These are phyloP conservation scores for Sebastiscus tertius DNA, from an alignment of 2,797 vertebrate species.

Conservation along the genomic window DNA sequence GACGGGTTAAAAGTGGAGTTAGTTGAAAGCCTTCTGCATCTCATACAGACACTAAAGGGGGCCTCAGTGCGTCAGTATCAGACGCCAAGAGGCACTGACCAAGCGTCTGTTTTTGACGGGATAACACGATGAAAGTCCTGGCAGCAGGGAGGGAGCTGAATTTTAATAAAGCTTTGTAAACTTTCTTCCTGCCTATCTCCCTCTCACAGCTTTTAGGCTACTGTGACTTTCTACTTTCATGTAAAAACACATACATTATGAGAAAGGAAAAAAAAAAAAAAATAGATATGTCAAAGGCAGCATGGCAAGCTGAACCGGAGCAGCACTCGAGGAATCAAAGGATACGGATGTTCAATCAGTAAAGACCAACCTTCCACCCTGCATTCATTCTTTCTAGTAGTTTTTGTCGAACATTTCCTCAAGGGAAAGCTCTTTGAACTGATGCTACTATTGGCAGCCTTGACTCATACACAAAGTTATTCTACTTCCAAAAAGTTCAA, in stretches of 20 bases:
- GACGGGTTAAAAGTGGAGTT: neutral
- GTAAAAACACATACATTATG: conserved; percentile 3
- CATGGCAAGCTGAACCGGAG: neutral
- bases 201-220: conserved; percentile 37
- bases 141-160: neutral
- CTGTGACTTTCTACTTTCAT: conserved; percentile 11
- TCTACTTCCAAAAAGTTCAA: neutral
- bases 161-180: conserved; percentile 36
- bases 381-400: neutral
- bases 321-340: neutral
- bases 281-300: conserved; percentile 20
- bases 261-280: neutral
- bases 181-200: conserved; percentile 31
- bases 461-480: conserved; percentile 5
- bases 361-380: conserved; percentile 8
- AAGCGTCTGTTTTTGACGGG: neutral
- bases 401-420: conserved; percentile 15
- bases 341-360: conserved; percentile 15
- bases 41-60: neutral
- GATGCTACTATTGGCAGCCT: conserved; percentile 9
- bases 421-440: conserved; percentile 20
- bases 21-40: neutral
- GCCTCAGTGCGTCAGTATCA: neutral
- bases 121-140: conserved; percentile 5
- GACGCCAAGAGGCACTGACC: neutral